Percentiles rank a stretch among this genome's conserved stretches.
phyloP scores from a whole-genome alignment of 2,113 vertebrate species.

The Leptobrachium leishanense region DNA sequence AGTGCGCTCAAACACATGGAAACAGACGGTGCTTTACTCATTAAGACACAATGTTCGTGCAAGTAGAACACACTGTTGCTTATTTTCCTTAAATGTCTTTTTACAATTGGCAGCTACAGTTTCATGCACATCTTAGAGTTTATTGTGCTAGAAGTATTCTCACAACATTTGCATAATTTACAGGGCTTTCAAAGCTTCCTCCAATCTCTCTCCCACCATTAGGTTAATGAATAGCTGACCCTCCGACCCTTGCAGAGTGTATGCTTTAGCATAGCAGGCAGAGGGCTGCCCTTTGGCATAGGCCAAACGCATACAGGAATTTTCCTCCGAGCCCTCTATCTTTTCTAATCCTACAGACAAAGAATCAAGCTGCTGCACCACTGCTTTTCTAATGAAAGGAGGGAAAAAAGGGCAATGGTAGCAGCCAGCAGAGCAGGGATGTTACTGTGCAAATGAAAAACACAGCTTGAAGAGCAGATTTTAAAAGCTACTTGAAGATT shows the following conservation, averaged over 20 bases:
- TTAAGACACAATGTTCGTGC: not conserved
- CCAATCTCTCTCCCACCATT: not conserved
- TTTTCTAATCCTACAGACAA: slow-evolving; percentile 30
- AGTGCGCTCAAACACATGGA: slow-evolving; percentile 50
- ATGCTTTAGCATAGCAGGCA: slow-evolving; percentile 3
- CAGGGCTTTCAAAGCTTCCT: slow-evolving; percentile 13
- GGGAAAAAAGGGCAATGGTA: slow-evolving; percentile 32
- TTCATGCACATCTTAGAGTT: not conserved
- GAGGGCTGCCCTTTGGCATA: slow-evolving; percentile 5
- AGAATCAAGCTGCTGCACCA: slow-evolving; percentile 33
- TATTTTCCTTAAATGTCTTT: slow-evolving; percentile 15
- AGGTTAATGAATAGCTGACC: slow-evolving; percentile 31
- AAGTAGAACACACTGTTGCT: slow-evolving; percentile 18
- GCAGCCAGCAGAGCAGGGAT: slow-evolving; percentile 26
- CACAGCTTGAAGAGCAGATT: slow-evolving; percentile 38
- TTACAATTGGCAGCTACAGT: not conserved
- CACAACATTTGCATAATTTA: slow-evolving; percentile 9
- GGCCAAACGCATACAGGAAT: slow-evolving; percentile 27
- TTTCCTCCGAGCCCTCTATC: not conserved
- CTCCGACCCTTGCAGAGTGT: slow-evolving; percentile 7
- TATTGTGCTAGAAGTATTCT: slow-evolving; percentile 11
- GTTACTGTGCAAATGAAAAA: slow-evolving; percentile 36
- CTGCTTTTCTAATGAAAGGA: slow-evolving; percentile 44
- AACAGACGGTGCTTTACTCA: slow-evolving; percentile 19
- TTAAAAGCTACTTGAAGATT: slow-evolving; percentile 23